phyloP scores from a whole-genome alignment of 2,888 invertebrate genomes.

The Crepidodera aurea region DNA sequence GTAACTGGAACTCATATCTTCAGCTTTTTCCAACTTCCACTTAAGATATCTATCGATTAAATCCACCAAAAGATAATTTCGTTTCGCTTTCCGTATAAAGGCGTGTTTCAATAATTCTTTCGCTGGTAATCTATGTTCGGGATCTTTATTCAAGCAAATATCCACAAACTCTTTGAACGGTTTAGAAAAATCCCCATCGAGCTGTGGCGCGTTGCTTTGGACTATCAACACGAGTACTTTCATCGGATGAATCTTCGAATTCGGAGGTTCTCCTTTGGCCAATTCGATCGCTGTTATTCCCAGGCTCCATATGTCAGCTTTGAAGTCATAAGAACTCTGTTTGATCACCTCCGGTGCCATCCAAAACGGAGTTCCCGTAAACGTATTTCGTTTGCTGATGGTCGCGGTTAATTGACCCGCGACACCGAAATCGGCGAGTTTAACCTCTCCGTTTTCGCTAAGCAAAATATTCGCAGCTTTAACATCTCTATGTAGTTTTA shows the following conservation, averaged over 20 bases:
- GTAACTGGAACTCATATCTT: slow-evolving; percentile 92
- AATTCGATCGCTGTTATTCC: slow-evolving; percentile 96
- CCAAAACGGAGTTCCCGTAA: slow-evolving; percentile 95
- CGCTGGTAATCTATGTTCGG: slow-evolving; percentile 98
- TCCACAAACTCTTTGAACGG: slow-evolving; percentile 97
- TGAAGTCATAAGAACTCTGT: slow-evolving; percentile 94
- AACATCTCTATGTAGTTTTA: slow-evolving; percentile 98
- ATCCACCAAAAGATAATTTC: slow-evolving; percentile 97
- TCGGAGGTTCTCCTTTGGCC: slow-evolving; percentile 97
- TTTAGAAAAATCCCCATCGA: slow-evolving; percentile 89
- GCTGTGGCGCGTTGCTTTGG: slow-evolving; percentile 93
- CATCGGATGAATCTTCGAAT: slow-evolving; percentile 96
- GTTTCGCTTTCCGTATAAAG: slow-evolving; percentile 97
- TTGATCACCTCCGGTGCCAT: slow-evolving; percentile 97
- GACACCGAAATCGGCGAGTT: slow-evolving; percentile 96
- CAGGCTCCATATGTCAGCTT: slow-evolving; percentile 97
- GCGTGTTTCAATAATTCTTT: slow-evolving; percentile 96
- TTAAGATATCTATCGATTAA: slow-evolving; percentile 97
- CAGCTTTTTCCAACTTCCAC: slow-evolving; percentile 92
- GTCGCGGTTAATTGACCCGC: slow-evolving; percentile 91
- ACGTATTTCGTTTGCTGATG: slow-evolving; percentile 92
- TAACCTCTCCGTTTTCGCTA: slow-evolving; percentile 98
- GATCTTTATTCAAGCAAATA: slow-evolving; percentile 97
- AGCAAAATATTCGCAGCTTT: slow-evolving; percentile 99
- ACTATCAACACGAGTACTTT: slow-evolving; percentile 94